These are phyloP conservation scores for Neoniphon sammara DNA, from an alignment of 2,797 vertebrate genomes.

Conservation along the genomic window DNA sequence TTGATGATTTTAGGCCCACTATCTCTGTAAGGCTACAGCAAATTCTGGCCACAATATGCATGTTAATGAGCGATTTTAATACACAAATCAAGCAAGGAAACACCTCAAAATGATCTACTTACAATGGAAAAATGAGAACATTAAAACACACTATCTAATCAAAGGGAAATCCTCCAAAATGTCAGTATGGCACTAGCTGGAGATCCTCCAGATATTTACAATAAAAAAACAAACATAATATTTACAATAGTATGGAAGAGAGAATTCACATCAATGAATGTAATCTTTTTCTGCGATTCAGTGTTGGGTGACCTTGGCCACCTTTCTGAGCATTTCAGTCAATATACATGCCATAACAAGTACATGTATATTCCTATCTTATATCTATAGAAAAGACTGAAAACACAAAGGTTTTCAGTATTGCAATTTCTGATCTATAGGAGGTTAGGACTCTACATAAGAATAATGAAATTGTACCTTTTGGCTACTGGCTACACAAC, in stretches of 20 bases:
- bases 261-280: background rate
- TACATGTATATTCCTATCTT: slow-evolving; percentile 7
- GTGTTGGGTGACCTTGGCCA: background rate
- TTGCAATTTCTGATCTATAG: slow-evolving; percentile 43
- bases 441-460: slow-evolving; percentile 33
- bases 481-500: slow-evolving; percentile 36
- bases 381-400: background rate
- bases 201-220: slow-evolving; percentile 18
- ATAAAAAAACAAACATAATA: slow-evolving; percentile 31
- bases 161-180: slow-evolving; percentile 30
- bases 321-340: slow-evolving; percentile 6
- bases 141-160: slow-evolving; percentile 31
- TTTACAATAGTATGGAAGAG: slow-evolving; percentile 20
- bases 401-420: slow-evolving; percentile 6
- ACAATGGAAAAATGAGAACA: slow-evolving; percentile 29
- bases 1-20: background rate
- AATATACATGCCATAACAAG: slow-evolving; percentile 20
- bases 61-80: slow-evolving; percentile 40
- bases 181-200: slow-evolving; percentile 69
- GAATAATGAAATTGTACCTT: slow-evolving; percentile 6
- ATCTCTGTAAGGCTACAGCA: background rate
- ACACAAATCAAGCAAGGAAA: slow-evolving; percentile 26
- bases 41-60: slow-evolving; percentile 1
- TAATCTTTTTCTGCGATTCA: slow-evolving; percentile 15
- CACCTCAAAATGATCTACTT: slow-evolving; percentile 6